Base-by-base conservation (phyloP, 2,113 vertebrate species). In the Otocyon megalotis region DNA sequence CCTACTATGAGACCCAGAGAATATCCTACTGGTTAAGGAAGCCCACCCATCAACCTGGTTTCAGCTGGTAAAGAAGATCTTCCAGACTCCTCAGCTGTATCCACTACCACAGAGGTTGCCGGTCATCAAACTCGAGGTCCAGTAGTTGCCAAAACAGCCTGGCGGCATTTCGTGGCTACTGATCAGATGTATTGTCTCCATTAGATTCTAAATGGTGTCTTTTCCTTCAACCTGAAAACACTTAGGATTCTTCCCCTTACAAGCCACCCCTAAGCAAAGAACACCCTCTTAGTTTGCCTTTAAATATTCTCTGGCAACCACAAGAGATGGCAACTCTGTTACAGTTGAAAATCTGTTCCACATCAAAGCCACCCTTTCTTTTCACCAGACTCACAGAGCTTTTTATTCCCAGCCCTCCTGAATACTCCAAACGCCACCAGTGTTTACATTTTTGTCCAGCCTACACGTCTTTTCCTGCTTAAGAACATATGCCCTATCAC, bases 391-490 rank as follows among this genome's bases (percentile, higher is more conserved):
- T 97, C 94, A 84, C 96, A 94, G 96, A 94, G 77, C 92, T 94
- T 65, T 98, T 95, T 69, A 91, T 97, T 98, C 90, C 97, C 96
- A 97, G 94, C 63, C 97, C 79, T 98, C 81, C 96, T 92, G 96
- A 97, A 97, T 95, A 69, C 92, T 93, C 96, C 95, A 54, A 98
- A 79, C 0, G 0, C 97, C 95, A 96, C 96, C 97, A 96, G 96
- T 98, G 98, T 98, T 98, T 98, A 97, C 88, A 97, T 98, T 97
- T 97, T 81, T 96, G 91, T 95, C 95, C 98, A 96, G 96, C 94
- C 97, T 67, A 98, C 98, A 97, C 86, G 96, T 98, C 63, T 16
- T 96, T 97, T 98, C 97, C 98, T 98, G 94, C 94, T 97, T 26
- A 6, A 96, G 90, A 84, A 93, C 97, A 96, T 94, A 97, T 94